Evolutionary conservation across 2,888 invertebrate species (phyloP).

Genomic region (Orchesella flavescens): DNA sequence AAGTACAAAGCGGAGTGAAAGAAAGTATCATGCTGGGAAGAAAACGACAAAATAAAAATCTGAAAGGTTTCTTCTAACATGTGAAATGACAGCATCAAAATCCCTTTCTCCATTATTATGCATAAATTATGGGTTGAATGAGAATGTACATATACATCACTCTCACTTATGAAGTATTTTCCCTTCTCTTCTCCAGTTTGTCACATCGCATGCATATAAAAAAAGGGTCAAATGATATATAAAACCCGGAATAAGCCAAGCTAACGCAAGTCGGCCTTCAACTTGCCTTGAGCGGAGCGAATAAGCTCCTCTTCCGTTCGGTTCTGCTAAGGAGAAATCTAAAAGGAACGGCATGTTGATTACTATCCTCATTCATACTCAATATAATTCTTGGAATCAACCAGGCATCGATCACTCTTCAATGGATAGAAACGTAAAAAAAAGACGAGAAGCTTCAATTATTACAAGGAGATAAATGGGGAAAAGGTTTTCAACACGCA

Average conservation of each 20-base stretch:
- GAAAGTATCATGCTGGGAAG: conserved; percentile 33
- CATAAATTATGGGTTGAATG: conserved; percentile 41
- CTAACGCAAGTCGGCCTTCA: background rate
- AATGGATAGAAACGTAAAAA: background rate
- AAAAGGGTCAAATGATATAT: background rate
- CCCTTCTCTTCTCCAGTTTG: background rate
- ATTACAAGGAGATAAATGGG: conserved; percentile 37
- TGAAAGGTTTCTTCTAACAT: conserved; percentile 18
- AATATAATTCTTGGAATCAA: conserved; percentile 55
- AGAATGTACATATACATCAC: background rate
- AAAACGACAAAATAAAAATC: conserved; percentile 42
- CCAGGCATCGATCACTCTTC: conserved; percentile 51
- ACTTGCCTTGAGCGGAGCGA: too few species aligned
- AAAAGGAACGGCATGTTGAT: conserved; percentile 31
- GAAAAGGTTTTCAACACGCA: conserved; percentile 21
- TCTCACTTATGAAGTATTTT: background rate
- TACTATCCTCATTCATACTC: background rate
- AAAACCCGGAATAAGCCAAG: background rate
- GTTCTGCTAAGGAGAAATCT: background rate
- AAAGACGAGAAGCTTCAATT: conserved; percentile 39
- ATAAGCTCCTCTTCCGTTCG: too few species aligned
- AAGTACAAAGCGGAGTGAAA: background rate
- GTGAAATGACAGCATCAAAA: conserved; percentile 8
- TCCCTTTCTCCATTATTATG: conserved; percentile 47
- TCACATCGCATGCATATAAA: background rate